These are phyloP conservation scores for Xiphorhynchus elegans DNA, from an alignment of 2,113 vertebrate genomes.

Conservation along the genomic window DNA sequence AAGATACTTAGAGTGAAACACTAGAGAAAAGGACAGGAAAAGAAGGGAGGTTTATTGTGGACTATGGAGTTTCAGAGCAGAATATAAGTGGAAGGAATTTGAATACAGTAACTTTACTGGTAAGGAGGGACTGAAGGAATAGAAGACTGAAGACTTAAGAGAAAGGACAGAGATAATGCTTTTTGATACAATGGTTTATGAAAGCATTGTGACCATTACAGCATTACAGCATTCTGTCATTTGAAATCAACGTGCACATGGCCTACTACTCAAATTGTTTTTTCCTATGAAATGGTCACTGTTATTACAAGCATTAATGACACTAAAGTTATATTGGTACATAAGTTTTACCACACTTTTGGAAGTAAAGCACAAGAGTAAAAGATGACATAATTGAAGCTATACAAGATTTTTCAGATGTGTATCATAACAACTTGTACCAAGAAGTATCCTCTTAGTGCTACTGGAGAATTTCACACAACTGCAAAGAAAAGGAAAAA, in stretches of 20 bases:
- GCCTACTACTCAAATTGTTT: neutral
- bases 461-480: neutral
- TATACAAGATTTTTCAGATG: neutral
- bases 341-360: neutral
- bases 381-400: neutral
- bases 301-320: neutral
- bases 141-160: neutral
- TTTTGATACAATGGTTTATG: neutral
- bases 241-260: neutral
- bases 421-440: neutral
- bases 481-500: neutral
- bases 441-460: neutral
- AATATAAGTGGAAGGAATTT: neutral
- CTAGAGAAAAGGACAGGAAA: neutral
- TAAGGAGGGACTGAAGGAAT: neutral
- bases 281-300: neutral
- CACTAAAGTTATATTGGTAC: neutral
- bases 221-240: neutral
- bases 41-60: neutral
- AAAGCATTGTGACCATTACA: neutral
- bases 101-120: neutral
- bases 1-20: neutral
- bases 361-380: neutral
- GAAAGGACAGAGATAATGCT: neutral
- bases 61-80: neutral